These are phyloP conservation scores for Eupleurogrammus muticus DNA, from an alignment of 2,797 vertebrate genomes.

Conservation along the genomic window DNA sequence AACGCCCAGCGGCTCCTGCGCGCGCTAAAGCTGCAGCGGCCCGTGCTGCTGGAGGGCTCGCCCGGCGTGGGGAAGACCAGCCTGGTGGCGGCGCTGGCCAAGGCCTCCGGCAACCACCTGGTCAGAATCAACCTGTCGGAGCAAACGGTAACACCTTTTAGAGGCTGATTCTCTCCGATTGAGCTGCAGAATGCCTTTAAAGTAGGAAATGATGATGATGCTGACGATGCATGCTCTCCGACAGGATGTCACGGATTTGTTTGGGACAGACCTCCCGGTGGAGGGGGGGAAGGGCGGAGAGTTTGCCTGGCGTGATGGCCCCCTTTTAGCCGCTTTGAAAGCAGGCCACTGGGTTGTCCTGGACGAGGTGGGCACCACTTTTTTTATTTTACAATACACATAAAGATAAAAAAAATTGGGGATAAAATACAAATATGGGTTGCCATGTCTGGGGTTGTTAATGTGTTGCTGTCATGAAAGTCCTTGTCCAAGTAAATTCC, in stretches of 20 bases:
- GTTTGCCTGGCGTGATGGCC: constrained; percentile 97
- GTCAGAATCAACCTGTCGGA: constrained; percentile 98
- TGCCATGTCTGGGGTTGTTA: too few relatives aligned
- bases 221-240: constrained; percentile 4
- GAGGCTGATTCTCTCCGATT: neutral
- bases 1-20: constrained; percentile 93
- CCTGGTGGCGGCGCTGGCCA: constrained; percentile 93
- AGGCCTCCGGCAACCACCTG: constrained; percentile 93
- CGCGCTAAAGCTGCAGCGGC: constrained; percentile 92
- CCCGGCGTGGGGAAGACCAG: constrained; percentile 99
- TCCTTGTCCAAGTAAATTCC: too few relatives aligned
- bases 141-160: constrained; percentile 88
- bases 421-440: too few relatives aligned
- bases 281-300: constrained; percentile 97
- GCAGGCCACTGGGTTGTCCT: constrained; percentile 97
- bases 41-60: constrained; percentile 94
- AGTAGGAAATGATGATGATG: neutral
- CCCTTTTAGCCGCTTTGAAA: constrained; percentile 93
- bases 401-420: too few relatives aligned
- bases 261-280: constrained; percentile 97
- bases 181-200: neutral
- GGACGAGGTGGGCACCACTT: constrained; percentile 87
- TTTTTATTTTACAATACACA: too few relatives aligned
- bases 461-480: too few relatives aligned
- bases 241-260: constrained; percentile 97